Base-by-base conservation (phyloP, 2,113 vertebrate genomes). In the Marmota monax region DNA sequence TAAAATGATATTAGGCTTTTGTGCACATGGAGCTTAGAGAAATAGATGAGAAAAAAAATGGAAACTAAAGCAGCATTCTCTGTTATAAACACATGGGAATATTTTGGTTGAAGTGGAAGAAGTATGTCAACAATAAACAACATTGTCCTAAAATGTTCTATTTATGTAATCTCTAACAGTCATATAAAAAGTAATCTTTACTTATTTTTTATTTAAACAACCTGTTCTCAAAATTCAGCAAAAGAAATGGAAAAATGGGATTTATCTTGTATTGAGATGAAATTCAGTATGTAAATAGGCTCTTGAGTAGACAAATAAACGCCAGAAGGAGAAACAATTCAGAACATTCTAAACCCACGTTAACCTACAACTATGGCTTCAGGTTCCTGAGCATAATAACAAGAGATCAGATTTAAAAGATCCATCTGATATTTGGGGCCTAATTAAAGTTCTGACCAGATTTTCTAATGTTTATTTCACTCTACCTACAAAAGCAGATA, bases 161-260 rank as follows among this genome's bases (percentile, higher is more conserved):
- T 48, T 86, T 92, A 53, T 48, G 53, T 34, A 80, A 92, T 51
- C 88, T 39, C 11, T 32, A 48, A 67, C 12, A 56, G 4, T 11
- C 27, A 48, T 16, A 45, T 67, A 88, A 91, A 91, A 12, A 72
- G 67, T 7, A 48, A 56, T 56, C 18, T 29, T 95, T 73, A 45
- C 29, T 95, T 53, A 80, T 89, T 73, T n/a, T 90, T 93, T 58
- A 90, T 80, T 95, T 93, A 89, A 92, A 93, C 23, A 88, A 34
- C 29, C 7, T 83, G 7, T 84, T 90, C 48, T 93, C 67, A 95
- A 94, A 95, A 94, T 53, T 10, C 14, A 69, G 61, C n/a, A 14
- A 13, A 61, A 58, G 72, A 94, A 51, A 17, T 9, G 7, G 7
- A 85, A 78, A 72, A 53, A 37, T 9, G 4, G 42, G 48, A 76